Conservation (phyloP, 1,140 invertebrate species). For the Papilio aristodemus region DNA sequence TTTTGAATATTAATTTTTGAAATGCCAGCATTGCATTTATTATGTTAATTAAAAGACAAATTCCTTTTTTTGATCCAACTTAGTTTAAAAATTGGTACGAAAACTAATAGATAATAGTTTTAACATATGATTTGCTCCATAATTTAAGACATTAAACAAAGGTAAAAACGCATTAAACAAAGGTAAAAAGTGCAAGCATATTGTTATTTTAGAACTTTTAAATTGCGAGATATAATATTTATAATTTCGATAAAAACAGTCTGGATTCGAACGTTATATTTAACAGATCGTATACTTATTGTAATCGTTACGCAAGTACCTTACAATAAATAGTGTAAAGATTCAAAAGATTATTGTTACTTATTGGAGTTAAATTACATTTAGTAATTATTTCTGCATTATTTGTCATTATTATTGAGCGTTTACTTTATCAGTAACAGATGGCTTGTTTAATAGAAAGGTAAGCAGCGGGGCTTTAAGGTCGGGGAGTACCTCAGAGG, state of each 20-base stretch:
- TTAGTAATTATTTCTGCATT: constrained; percentile 15
- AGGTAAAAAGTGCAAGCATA: too few species aligned
- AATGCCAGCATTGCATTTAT: not conserved
- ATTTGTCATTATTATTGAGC: constrained; percentile 1
- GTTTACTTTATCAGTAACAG: constrained; percentile 14
- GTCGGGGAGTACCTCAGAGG: constrained; percentile 71
- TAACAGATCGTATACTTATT: not conserved
- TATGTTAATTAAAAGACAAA: not conserved
- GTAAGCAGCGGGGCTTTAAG: constrained; percentile 71
- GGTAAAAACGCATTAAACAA: too few species aligned
- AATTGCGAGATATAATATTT: too few species aligned
- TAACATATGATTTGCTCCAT: too few species aligned
- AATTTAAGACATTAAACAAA: too few species aligned
- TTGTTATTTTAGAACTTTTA: not conserved
- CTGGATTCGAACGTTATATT: too few species aligned
- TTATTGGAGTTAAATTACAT: not conserved
- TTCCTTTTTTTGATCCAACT: not conserved
- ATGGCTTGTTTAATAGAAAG: constrained; percentile 59
- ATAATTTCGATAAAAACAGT: too few species aligned
- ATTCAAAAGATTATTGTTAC: constrained; percentile 8
- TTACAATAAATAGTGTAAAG: not conserved
- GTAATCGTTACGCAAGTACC: not conserved
- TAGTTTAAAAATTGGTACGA: not conserved
- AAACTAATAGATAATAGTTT: not conserved
- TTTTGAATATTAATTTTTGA: not conserved